Evolutionary conservation across 2,797 vertebrate species (phyloP).

Genomic region (Cottoperca gobio): DNA sequence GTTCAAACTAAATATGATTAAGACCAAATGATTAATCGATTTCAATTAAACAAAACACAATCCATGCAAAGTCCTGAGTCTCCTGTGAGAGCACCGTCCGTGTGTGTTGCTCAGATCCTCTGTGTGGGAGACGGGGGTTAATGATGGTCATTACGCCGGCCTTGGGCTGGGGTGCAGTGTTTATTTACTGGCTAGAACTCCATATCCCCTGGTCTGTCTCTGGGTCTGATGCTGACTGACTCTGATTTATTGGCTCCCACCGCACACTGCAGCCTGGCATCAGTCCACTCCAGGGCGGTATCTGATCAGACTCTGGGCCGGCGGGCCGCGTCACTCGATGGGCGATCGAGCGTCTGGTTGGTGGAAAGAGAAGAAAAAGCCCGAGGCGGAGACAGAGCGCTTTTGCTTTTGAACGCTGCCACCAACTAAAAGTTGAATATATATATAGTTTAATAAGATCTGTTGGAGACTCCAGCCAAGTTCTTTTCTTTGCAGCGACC

Average conservation of each 20-base stretch:
- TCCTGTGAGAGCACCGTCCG: too few relatives aligned
- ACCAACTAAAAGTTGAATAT: conserved; percentile 42
- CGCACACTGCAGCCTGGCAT: conserved; percentile 68
- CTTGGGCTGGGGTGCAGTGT: conserved; percentile 74
- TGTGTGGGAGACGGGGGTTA: conserved; percentile 72
- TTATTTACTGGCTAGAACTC: conserved; percentile 77
- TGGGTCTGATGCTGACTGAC: conserved; percentile 73
- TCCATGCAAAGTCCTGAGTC: too few relatives aligned
- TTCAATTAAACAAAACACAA: neutral
- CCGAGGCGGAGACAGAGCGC: conserved; percentile 18
- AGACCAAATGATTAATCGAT: too few relatives aligned
- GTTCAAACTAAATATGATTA: too few relatives aligned
- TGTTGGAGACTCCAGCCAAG: conserved; percentile 29
- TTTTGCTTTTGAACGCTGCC: conserved; percentile 15
- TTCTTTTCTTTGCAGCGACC: conserved; percentile 9
- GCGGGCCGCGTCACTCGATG: conserved; percentile 30
- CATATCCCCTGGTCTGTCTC: conserved; percentile 76
- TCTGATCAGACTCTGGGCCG: conserved; percentile 65
- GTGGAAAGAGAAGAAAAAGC: conserved; percentile 38
- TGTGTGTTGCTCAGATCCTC: conserved; percentile 58
- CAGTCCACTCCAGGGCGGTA: conserved; percentile 62
- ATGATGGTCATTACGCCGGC: conserved; percentile 79
- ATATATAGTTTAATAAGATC: conserved; percentile 53
- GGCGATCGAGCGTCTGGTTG: conserved; percentile 51
- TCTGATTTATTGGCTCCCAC: conserved; percentile 79